Conservation (phyloP, 2,888 invertebrate species). For the Coecobrya sp. region DNA sequence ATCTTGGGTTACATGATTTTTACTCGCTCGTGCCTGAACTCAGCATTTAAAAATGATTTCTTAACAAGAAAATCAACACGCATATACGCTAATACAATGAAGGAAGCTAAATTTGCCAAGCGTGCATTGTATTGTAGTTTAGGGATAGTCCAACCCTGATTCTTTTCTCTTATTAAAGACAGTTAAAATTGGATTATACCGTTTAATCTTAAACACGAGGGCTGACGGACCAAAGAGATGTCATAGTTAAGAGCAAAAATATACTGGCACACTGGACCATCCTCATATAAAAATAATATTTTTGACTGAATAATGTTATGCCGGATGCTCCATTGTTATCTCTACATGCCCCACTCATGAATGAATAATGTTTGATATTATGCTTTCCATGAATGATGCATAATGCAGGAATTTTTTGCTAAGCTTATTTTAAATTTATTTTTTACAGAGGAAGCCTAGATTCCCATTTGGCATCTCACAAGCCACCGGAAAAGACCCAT, state of each 20-base stretch:
- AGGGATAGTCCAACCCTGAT: neutral
- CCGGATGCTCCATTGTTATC: too few relatives aligned
- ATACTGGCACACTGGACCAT: too few relatives aligned
- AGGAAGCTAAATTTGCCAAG: neutral
- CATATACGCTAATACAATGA: neutral
- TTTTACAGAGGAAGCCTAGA: slow-evolving; percentile 85
- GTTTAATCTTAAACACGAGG: too few relatives aligned
- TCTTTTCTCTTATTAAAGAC: too few relatives aligned
- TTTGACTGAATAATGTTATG: too few relatives aligned
- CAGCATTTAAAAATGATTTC: slow-evolving; percentile 9
- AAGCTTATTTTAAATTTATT: slow-evolving; percentile 52
- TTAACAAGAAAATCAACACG: slow-evolving; percentile 18
- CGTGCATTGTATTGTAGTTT: too few relatives aligned
- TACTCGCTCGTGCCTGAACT: slow-evolving; percentile 54
- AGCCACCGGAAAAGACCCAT: slow-evolving; percentile 83
- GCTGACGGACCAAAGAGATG: too few relatives aligned
- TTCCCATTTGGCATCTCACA: slow-evolving; percentile 85
- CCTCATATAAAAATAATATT: too few relatives aligned
- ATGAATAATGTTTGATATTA: too few relatives aligned
- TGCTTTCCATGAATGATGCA: neutral
- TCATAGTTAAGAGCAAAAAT: too few relatives aligned
- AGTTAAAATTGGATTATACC: too few relatives aligned
- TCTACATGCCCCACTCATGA: too few relatives aligned
- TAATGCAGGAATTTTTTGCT: neutral
- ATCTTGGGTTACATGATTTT: slow-evolving; percentile 63